These are phyloP conservation scores for Nesometra sesokonis DNA, from an alignment of 35 echinoderm and acorn worm genomes.

Conservation along the genomic window DNA sequence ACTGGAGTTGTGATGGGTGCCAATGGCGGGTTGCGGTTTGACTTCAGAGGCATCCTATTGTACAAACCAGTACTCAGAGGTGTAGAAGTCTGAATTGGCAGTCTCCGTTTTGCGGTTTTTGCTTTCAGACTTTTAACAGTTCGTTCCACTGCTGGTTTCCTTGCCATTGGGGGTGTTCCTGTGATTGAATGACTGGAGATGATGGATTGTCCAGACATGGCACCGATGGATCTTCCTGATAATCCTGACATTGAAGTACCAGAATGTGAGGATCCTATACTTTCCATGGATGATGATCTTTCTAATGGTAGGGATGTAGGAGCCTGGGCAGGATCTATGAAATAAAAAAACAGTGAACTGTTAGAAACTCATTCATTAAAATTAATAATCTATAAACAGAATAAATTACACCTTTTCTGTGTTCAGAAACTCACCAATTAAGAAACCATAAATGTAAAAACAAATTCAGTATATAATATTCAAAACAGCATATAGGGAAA, in stretches of 20 bases:
- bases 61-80: neutral
- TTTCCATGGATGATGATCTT: slow-evolving; percentile 96
- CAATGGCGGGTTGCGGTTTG: neutral
- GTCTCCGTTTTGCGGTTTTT: neutral
- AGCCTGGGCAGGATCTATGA: slow-evolving; percentile 84
- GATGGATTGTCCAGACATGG: slow-evolving; percentile 79
- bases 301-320: slow-evolving; percentile 75
- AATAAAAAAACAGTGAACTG: too few species aligned
- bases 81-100: neutral
- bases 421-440: too few species aligned
- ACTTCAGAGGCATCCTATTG: neutral
- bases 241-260: slow-evolving; percentile 87
- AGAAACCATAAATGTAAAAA: too few species aligned
- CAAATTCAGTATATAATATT: too few species aligned
- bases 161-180: slow-evolving; percentile 12
- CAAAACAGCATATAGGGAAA: too few species aligned
- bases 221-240: slow-evolving; percentile 72
- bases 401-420: too few species aligned
- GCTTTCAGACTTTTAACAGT: neutral
- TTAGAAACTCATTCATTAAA: too few species aligned
- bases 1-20: neutral
- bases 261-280: slow-evolving; percentile 74
- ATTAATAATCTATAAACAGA: too few species aligned
- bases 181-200: slow-evolving; percentile 88
- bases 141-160: neutral